A percentile compares a stretch with the other conserved stretches of the same genome.
Conservation (phyloP, 2,797 vertebrate species). For the Nyctibius grandis region DNA sequence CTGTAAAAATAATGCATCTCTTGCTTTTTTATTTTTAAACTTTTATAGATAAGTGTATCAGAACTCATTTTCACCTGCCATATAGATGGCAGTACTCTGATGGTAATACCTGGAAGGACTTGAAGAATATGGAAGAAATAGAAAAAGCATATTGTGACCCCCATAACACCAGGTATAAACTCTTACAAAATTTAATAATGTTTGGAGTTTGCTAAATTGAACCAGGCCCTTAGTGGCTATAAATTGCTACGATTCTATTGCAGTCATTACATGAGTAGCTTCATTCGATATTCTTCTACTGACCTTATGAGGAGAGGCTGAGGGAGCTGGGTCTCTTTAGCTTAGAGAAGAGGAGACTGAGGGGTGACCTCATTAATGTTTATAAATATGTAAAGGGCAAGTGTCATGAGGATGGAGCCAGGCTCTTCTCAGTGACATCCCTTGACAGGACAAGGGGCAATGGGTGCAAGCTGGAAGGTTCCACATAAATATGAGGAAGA, state of each 20-base stretch:
- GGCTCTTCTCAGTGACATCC: no score
- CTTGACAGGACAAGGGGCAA: no score
- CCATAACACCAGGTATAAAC: constrained; percentile 65
- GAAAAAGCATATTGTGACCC: constrained; percentile 84
- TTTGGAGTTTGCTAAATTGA: background rate
- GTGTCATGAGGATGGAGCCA: no score
- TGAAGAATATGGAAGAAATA: constrained; percentile 82
- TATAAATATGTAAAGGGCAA: no score
- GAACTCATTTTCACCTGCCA: constrained; percentile 84
- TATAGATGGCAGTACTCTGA: constrained; percentile 86
- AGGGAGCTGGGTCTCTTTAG: no score
- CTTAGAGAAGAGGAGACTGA: no score
- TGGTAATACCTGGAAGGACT: constrained; percentile 77
- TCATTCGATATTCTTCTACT: background rate
- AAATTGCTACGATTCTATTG: background rate
- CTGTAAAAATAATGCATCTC: background rate
- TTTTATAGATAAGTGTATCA: constrained; percentile 79
- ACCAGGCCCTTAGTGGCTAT: background rate
- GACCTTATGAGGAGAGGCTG: no score
- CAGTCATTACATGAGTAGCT: background rate
- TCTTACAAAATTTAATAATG: background rate
- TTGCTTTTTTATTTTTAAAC: background rate
- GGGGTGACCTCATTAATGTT: no score
- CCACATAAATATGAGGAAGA: no score
- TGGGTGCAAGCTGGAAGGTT: no score